Evolutionary conservation across 2,113 vertebrate species (phyloP), one percentile per base, ranked within the genome.

Genomic region (Coptodon rendalli): DNA sequence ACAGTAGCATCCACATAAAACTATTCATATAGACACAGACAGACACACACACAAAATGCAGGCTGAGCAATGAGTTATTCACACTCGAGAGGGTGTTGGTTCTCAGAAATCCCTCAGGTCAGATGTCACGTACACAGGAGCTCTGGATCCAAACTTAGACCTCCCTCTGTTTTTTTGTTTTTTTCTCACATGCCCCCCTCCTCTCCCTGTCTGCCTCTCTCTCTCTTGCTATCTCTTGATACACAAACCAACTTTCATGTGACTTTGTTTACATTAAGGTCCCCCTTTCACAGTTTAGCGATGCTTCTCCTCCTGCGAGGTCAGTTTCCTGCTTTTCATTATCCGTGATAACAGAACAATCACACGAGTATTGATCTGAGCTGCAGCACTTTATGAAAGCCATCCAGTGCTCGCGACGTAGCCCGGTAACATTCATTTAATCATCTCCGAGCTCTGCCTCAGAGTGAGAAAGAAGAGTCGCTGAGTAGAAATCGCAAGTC

Each of bases 61-160:
- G 82, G 87, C 59, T 53, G 63, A 89, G 82, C 79, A 80, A 53
- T 59, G 57, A 92, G 89, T 91, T 93, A 94, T 94, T 93, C 89
- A 93, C 88, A 94, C 91, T 93, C 79, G 31, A 91, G 85, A 91
- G 83, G 82, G 92, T 95, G 95, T 93, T 92, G 90, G 91, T 93
- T 94, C 89, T 90, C 43, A 95, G 92, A 94, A 94, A 95, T 93
- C 92, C 91, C 73, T 88, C 84, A 86, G 94, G 94, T 96, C 93
- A 94, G 78, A 92, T 93, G 94, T 94, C 95, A 92, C 79, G 38
- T 94, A 95, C 91, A 95, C 94, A 92, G 86, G 86, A 94, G 87
- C 59, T 53, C 90, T 86, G 84, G 13, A 76, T 93, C 94, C 92
- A 95, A 94, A 95, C 86, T 92, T 94, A 95, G 93, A 89, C 87